Percentiles rank a stretch among this genome's conserved stretches.
Evolutionary conservation across 2,797 vertebrate species (phyloP).

Genomic region (Galago senegalensis): DNA sequence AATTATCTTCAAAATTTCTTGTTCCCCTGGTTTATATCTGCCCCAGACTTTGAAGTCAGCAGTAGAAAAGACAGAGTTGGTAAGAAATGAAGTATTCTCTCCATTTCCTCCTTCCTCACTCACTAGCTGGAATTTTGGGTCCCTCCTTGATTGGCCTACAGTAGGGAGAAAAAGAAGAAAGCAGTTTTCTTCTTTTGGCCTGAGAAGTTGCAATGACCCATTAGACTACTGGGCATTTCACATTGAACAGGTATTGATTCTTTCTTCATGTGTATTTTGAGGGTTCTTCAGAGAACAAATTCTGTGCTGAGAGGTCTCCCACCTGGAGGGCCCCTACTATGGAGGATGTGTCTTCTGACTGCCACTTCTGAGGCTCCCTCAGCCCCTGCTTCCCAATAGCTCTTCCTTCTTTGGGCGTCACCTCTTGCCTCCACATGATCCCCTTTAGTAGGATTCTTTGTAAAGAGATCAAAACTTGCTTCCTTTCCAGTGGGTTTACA

Average conservation of each 20-base stretch:
- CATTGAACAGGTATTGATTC: neutral
- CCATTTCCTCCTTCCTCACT: neutral
- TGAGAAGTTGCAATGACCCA: neutral
- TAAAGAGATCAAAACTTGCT: neutral
- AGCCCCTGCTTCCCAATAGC: neutral
- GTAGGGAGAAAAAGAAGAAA: neutral
- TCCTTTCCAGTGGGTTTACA: neutral
- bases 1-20: neutral
- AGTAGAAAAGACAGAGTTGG: neutral
- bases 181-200: too few relatives aligned
- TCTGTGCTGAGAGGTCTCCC: neutral
- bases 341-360: neutral
- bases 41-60: neutral
- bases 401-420: neutral
- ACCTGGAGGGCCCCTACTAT: neutral
- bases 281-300: neutral
- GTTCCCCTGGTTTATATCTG: neutral
- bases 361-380: neutral
- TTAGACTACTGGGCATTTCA: neutral
- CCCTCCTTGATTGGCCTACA: neutral
- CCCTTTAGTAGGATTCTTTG: neutral
- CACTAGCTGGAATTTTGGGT: neutral
- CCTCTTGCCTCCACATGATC: neutral
- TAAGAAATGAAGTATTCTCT: neutral
- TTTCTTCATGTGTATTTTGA: neutral